Conservation (phyloP, 2,797 vertebrate species). For the Phrynocephalus forsythii region DNA sequence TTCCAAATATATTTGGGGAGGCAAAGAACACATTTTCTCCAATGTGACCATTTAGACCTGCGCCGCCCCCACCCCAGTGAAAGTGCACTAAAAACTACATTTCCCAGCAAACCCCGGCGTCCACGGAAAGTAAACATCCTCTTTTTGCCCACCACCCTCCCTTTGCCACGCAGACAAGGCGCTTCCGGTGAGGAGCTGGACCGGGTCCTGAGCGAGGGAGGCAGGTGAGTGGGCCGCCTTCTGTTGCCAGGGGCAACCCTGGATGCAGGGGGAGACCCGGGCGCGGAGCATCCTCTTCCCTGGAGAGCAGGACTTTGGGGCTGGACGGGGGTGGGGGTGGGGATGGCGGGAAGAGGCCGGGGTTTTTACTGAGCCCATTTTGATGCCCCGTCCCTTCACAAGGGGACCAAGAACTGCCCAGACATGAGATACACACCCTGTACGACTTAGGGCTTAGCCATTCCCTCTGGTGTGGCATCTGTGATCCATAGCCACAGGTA, state of each 20-base stretch:
- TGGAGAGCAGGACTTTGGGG: neutral
- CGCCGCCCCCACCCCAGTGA: too few relatives aligned
- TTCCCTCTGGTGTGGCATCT: neutral
- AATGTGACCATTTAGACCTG: too few relatives aligned
- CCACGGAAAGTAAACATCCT: neutral
- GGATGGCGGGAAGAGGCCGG: neutral
- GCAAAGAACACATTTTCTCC: too few relatives aligned
- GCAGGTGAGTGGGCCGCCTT: neutral
- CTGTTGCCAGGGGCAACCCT: conserved; percentile 38
- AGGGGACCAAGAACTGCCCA: neutral
- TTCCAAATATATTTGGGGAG: too few relatives aligned
- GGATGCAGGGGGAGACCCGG: neutral
- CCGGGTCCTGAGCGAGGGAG: neutral
- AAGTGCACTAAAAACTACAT: neutral
- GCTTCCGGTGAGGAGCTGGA: conserved; percentile 5
- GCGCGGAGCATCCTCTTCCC: neutral
- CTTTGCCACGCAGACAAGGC: conserved; percentile 14
- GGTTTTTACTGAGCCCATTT: neutral
- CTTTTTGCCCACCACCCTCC: neutral
- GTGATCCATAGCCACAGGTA: too few relatives aligned
- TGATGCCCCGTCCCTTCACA: too few relatives aligned
- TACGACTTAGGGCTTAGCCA: neutral
- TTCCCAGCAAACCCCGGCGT: conserved; percentile 11
- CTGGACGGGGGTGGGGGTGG: too few relatives aligned
- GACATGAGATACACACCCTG: neutral